Conservation (phyloP, 2,888 invertebrate genomes). For the Drosophila paramelanica region DNA sequence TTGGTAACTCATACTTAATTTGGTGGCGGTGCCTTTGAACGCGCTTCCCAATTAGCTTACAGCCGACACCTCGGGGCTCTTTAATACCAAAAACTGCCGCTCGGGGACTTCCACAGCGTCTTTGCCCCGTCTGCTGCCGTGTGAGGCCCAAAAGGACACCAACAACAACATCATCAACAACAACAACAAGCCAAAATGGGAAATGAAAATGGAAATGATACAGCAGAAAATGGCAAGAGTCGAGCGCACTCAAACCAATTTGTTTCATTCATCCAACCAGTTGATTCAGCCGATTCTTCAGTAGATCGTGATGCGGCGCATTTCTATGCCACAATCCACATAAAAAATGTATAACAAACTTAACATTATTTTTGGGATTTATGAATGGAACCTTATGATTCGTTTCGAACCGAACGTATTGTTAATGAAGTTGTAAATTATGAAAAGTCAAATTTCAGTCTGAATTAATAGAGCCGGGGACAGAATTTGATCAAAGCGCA, state of each 20-base stretch:
- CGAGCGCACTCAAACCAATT: constrained; percentile 62
- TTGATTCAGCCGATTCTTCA: constrained; percentile 23
- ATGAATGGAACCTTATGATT: constrained; percentile 68
- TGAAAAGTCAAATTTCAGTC: constrained; percentile 30
- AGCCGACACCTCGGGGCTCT: constrained; percentile 84
- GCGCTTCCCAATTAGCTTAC: constrained; percentile 85
- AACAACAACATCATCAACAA: background rate
- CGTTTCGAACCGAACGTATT: constrained; percentile 38
- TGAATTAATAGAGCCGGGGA: constrained; percentile 3
- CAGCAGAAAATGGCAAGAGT: constrained; percentile 64
- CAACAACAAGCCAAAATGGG: constrained; percentile 20
- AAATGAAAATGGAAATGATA: constrained; percentile 57
- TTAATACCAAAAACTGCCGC: constrained; percentile 48
- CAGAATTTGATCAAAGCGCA: constrained; percentile 1
- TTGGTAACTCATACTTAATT: constrained; percentile 84
- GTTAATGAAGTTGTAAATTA: constrained; percentile 69
- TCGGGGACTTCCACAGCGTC: constrained; percentile 35
- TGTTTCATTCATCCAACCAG: constrained; percentile 66
- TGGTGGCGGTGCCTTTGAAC: constrained; percentile 85
- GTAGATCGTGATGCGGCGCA: constrained; percentile 58
- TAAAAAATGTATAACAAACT: background rate
- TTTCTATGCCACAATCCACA: constrained; percentile 41
- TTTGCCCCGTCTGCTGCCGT: background rate
- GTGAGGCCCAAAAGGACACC: constrained; percentile 36
- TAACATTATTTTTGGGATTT: constrained; percentile 29